A percentile compares a stretch with the other conserved stretches of the same genome.
Evolutionary conservation across 1,140 invertebrate species (phyloP).

Genomic region (Bactericera cockerelli): DNA sequence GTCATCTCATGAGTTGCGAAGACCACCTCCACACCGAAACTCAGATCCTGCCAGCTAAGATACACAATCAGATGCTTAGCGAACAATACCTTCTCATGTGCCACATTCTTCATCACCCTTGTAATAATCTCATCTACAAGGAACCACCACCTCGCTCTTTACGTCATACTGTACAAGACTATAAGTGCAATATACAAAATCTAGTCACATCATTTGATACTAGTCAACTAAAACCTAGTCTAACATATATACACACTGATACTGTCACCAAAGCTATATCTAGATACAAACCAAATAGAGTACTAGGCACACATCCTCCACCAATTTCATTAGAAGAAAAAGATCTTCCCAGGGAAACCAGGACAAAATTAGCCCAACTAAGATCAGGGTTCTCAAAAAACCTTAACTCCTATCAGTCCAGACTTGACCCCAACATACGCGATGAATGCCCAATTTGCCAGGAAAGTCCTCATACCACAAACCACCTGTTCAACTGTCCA

Average conservation of each 20-base stretch:
- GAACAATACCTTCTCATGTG: slow-evolving; percentile 9
- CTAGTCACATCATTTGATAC: neutral
- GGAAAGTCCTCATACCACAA: neutral
- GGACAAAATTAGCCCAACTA: slow-evolving; percentile 1
- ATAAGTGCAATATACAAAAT: slow-evolving; percentile 4
- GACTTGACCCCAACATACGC: neutral
- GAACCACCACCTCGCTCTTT: slow-evolving; percentile 1
- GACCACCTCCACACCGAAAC: slow-evolving; percentile 8
- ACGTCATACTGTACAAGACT: neutral
- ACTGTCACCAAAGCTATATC: neutral
- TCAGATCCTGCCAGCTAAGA: neutral
- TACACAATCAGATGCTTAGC: neutral
- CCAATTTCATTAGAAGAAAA: neutral
- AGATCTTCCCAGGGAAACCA: neutral
- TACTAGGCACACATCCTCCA: slow-evolving; percentile 3
- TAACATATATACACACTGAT: neutral
- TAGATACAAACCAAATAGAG: slow-evolving; percentile 1
- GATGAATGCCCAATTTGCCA: neutral
- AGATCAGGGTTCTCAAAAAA: neutral
- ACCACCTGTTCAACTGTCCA: slow-evolving; percentile 3
- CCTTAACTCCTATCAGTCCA: slow-evolving; percentile 1
- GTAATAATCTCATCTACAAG: neutral
- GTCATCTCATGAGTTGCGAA: neutral
- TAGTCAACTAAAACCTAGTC: slow-evolving; percentile 4
- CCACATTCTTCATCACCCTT: slow-evolving; percentile 3